phyloP scores from a whole-genome alignment of 2,888 invertebrate genomes.

The Sisyra terminalis region DNA sequence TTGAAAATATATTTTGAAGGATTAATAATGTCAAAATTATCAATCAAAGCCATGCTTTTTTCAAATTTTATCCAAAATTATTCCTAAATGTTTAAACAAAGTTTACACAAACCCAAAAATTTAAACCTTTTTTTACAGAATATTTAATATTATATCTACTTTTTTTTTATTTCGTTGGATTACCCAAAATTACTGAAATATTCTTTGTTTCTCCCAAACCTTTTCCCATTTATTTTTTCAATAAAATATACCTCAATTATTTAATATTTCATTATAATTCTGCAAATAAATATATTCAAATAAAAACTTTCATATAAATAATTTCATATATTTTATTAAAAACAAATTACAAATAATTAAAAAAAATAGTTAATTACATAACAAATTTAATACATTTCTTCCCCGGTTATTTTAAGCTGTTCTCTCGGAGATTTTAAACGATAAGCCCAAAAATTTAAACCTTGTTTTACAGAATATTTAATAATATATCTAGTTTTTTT shows the following conservation, averaged over 20 bases:
- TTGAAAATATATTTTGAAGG: too few species aligned
- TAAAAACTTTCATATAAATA: background rate
- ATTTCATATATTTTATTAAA: too few species aligned
- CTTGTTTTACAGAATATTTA: background rate
- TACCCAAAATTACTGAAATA: background rate
- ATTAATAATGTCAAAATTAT: too few species aligned
- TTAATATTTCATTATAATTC: too few species aligned
- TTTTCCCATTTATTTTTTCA: background rate
- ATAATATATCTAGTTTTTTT: background rate
- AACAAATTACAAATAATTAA: too few species aligned
- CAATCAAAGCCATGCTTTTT: too few species aligned
- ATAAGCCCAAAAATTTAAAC: background rate
- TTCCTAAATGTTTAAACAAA: too few species aligned
- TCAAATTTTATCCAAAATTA: too few species aligned
- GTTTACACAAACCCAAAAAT: background rate
- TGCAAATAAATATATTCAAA: background rate
- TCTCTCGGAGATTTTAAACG: too few species aligned
- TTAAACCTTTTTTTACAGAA: background rate
- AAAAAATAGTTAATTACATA: too few species aligned
- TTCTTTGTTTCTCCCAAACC: background rate
- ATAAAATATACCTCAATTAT: background rate
- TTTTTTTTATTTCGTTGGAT: slow-evolving; percentile 1
- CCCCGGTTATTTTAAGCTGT: too few species aligned
- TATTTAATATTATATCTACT: background rate
- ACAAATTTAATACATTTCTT: too few species aligned